A percentile compares a stretch with the other conserved stretches of the same genome.
Conservation (phyloP, 2,113 vertebrate genomes). For the Columba janthina region DNA sequence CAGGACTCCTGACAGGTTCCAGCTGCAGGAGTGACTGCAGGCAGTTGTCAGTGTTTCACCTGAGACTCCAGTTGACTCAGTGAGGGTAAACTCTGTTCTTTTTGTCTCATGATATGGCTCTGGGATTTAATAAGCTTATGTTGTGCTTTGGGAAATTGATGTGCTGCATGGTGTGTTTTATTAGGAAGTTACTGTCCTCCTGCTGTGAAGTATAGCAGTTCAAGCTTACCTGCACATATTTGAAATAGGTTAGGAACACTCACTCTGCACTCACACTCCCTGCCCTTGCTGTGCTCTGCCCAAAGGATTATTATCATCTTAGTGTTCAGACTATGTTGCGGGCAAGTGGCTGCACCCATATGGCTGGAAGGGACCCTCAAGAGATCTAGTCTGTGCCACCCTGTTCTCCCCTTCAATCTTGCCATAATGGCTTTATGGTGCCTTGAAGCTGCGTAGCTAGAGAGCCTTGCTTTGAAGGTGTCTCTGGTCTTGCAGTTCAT, state of each 20-base stretch:
- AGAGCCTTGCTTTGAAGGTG: neutral
- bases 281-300: neutral
- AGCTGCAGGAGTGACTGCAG: neutral
- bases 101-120: neutral
- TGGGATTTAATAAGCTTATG: neutral
- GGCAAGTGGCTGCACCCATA: neutral
- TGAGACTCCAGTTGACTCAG: neutral
- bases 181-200: neutral
- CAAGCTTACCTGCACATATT: neutral
- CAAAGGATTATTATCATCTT: neutral
- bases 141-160: neutral
- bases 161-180: neutral
- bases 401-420: neutral
- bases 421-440: neutral
- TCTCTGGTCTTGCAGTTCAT: neutral
- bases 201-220: neutral
- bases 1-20: neutral
- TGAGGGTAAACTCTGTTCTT: neutral
- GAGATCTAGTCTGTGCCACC: neutral
- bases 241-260: neutral
- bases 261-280: neutral
- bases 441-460: neutral
- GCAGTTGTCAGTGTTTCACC: neutral
- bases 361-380: neutral
- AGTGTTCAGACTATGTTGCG: neutral